Base-by-base conservation (phyloP, 2,888 invertebrate genomes). In the Hyalella azteca region DNA sequence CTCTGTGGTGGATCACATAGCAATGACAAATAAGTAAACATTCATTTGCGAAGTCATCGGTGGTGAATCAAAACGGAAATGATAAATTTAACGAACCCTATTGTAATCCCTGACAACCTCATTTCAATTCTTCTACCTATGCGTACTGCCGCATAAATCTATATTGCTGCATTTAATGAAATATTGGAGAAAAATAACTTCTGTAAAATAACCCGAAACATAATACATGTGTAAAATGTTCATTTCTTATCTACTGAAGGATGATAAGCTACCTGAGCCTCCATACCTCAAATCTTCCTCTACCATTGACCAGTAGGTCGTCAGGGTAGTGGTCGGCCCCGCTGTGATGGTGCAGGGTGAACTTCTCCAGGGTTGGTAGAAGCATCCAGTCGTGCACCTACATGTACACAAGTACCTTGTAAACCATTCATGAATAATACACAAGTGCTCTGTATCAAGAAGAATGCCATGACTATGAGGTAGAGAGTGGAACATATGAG, bases 271-370 rank as follows among this genome's bases (percentile, higher is more conserved):
- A 15, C 45, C n/a, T n/a, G n/a, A n/a, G 54, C 26, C 54, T 49
- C 45, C 32, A 15, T 54, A 78, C 81, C 79, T 60, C 49, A 39
- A 73, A 75, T 3, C 81, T 78, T 9, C 95, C 95, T 7, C 92
- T 89, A 4, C 96, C 96, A 86, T 96, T 96, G 81, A 96, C 91
- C 15, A 96, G 89, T 48, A 96, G 89, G 15, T 93, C 93, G 0
- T 92, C 90, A 0, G 96, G 94, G 86, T 95, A 95, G 87, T 95
- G 96, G 86, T 93, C 92, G 0, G 94, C 95, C n/a, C 90, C 90
- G 0, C 93, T 92, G 87, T 95, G 95, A 87, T 95, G 94, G 87
- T 96, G 95, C 19, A 92, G 91, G 0, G 93, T 90, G 88, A 95
- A 96, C 88, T 93, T 93, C 1, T 91, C 90, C 22, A 92, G 90